Percentiles rank a stretch among this genome's conserved stretches.
Conservation (phyloP, 2,113 vertebrate species). For the Zosterops pallidus region DNA sequence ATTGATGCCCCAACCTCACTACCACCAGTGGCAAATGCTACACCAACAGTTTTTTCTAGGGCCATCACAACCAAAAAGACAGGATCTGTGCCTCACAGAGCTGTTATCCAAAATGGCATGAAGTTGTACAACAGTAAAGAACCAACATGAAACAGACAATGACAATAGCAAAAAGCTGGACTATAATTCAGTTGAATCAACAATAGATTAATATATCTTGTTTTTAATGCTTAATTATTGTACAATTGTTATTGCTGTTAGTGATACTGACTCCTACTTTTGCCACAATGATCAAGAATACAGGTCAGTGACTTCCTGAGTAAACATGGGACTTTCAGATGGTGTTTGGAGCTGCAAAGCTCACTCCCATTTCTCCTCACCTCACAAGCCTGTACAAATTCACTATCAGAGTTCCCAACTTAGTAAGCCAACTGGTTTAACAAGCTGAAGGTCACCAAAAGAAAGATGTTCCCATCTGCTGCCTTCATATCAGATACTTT, state of each 20-base stretch:
- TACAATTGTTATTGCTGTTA: not conserved
- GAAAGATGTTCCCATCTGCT: not conserved
- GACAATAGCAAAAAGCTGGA: not conserved
- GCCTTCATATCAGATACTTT: not conserved
- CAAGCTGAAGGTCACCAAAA: not conserved
- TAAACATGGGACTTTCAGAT: not conserved
- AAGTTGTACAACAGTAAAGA: not conserved
- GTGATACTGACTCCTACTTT: not conserved
- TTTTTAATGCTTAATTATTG: not conserved
- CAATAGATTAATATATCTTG: not conserved
- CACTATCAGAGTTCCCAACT: not conserved
- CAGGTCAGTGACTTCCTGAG: not conserved
- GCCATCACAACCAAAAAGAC: not conserved
- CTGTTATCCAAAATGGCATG: not conserved
- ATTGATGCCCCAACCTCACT: not conserved
- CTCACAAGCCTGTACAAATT: not conserved
- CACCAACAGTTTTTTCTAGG: not conserved
- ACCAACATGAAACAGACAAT: not conserved
- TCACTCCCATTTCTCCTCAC: not conserved
- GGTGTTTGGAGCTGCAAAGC: not conserved
- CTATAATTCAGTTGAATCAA: not conserved
- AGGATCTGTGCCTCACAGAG: not conserved
- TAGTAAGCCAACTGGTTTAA: not conserved
- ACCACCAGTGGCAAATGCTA: not conserved
- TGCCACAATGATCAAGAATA: not conserved